Evolutionary conservation across 2,888 invertebrate genomes (phyloP).

Genomic region (Amphipyra tragopoginis): DNA sequence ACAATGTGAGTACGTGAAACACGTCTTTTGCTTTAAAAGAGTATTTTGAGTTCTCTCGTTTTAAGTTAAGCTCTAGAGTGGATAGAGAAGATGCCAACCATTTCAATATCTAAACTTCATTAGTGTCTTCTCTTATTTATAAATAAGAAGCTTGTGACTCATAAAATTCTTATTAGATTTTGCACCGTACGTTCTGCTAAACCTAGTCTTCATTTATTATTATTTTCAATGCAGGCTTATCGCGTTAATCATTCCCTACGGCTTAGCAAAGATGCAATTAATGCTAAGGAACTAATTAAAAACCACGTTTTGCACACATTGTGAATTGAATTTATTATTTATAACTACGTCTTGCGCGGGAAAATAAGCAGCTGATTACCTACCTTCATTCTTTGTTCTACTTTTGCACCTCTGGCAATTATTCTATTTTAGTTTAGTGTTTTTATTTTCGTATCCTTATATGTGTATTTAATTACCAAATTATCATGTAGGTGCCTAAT

Average conservation of each 20-base stretch:
- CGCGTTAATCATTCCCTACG: constrained; percentile 7
- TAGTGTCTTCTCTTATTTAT: background rate
- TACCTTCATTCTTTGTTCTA: background rate
- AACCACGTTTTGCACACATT: constrained; percentile 22
- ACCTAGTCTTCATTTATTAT: background rate
- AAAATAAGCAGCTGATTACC: constrained; percentile 3
- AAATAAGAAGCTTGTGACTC: background rate
- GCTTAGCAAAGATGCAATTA: background rate
- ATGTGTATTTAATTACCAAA: background rate
- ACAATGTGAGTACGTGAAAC: constrained; percentile 40
- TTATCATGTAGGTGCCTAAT: background rate
- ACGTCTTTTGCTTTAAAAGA: background rate
- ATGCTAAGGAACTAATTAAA: constrained; percentile 20
- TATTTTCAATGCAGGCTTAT: background rate
- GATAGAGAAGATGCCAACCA: background rate
- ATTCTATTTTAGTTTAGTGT: too few species aligned
- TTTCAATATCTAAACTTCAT: background rate
- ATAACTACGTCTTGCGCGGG: background rate
- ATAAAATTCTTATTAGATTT: background rate
- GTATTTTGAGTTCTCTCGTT: background rate
- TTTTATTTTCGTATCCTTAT: too few species aligned
- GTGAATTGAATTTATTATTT: constrained; percentile 15
- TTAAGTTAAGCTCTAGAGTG: background rate
- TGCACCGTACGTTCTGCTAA: background rate
- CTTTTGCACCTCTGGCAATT: background rate